Percentiles rank a stretch among this genome's conserved stretches.
phyloP scores from a whole-genome alignment of 1,140 invertebrate genomes.

The Heliconius nattereri region DNA sequence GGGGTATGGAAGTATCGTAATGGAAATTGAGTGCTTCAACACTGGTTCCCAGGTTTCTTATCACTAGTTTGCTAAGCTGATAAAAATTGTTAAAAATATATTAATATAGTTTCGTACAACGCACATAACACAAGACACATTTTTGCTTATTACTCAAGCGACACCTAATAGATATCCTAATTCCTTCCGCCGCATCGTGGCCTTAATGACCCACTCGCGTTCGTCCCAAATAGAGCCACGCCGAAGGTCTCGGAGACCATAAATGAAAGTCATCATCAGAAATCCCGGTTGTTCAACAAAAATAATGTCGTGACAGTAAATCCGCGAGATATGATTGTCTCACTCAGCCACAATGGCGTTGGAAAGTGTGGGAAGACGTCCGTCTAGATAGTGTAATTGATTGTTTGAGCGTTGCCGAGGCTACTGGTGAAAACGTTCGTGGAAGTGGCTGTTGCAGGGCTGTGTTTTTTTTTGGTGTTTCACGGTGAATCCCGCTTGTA shows the following conservation, averaged over 20 bases:
- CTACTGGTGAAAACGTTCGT: conserved; percentile 56
- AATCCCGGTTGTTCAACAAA: conserved; percentile 50
- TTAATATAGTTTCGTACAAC: no score
- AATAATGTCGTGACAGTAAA: conserved; percentile 49
- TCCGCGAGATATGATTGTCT: conserved; percentile 61
- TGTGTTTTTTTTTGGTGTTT: conserved; percentile 34
- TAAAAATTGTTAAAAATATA: no score
- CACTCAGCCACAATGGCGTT: conserved; percentile 63
- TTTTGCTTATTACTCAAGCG: not conserved
- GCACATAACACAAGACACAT: no score
- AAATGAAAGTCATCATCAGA: conserved; percentile 51
- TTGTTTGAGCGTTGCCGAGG: conserved; percentile 58
- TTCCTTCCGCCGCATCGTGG: not conserved
- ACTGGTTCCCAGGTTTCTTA: no score
- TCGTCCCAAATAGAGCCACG: conserved; percentile 16
- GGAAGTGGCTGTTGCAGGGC: conserved; percentile 45
- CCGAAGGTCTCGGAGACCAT: conserved; percentile 24
- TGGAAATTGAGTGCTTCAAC: no score
- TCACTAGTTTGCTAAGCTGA: no score
- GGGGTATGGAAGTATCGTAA: no score
- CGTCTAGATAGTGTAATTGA: conserved; percentile 56
- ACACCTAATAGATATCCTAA: not conserved
- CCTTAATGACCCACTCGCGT: conserved; percentile 13
- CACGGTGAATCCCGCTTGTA: no score
- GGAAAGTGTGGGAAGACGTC: conserved; percentile 71